A percentile compares a stretch with the other conserved stretches of the same genome.
phyloP scores from a whole-genome alignment of 2,888 invertebrate species.

The Lepas anatifera region DNA sequence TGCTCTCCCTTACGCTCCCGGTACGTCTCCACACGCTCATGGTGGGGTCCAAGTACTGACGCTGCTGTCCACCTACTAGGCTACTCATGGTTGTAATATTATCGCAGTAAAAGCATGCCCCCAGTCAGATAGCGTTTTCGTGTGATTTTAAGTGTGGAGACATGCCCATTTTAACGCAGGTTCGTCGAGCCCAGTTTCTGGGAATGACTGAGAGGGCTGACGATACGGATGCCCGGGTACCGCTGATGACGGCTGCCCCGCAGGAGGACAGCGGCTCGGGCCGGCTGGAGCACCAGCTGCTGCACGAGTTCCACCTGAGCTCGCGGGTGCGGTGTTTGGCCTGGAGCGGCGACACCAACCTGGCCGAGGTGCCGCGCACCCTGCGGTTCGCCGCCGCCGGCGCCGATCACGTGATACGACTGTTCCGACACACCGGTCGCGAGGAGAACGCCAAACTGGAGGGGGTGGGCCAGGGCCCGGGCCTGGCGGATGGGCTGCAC shows the following conservation, averaged over 20 bases:
- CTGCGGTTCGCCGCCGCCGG: constrained; percentile 19
- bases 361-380: constrained; percentile 16
- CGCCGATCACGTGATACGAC: constrained; percentile 17
- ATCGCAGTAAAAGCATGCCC: too few species aligned
- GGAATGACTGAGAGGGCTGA: too few species aligned
- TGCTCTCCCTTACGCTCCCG: neutral
- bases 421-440: constrained; percentile 8
- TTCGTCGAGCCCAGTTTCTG: too few species aligned
- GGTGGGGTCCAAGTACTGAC: too few species aligned
- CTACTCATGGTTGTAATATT: too few species aligned
- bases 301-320: constrained; percentile 8
- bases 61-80: too few species aligned
- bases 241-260: too few species aligned
- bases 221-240: too few species aligned
- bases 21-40: neutral
- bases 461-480: neutral
- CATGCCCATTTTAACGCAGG: too few species aligned
- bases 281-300: neutral
- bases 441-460: neutral
- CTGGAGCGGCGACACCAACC: constrained; percentile 16
- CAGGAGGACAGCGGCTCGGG: neutral
- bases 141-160: too few species aligned
- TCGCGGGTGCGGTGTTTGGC: constrained; percentile 14
- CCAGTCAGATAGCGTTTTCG: too few species aligned
- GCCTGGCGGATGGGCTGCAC: too few species aligned